These are phyloP conservation scores for Pteronura brasiliensis DNA, from an alignment of 2,113 vertebrate genomes.

Conservation along the genomic window DNA sequence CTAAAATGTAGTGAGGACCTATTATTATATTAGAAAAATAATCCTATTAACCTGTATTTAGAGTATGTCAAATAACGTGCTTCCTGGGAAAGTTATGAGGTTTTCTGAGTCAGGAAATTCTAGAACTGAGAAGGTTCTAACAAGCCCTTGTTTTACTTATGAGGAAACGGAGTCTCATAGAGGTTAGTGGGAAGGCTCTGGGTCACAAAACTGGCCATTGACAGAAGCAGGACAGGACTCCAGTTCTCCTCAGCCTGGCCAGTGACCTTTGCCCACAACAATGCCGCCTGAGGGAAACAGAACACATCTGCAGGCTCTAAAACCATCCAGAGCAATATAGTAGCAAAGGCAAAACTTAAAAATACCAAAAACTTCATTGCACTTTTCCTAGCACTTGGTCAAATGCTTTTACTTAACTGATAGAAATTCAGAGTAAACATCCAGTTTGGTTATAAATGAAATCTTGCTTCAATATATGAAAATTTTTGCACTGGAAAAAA, in stretches of 20 bases:
- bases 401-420: not conserved
- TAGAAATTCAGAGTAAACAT: not conserved
- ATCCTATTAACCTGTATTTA: not conserved
- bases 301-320: not conserved
- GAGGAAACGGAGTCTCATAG: not conserved
- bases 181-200: not conserved
- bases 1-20: not conserved
- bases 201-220: not conserved
- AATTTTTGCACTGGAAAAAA: constrained; percentile 11
- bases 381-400: not conserved
- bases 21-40: not conserved
- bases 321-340: not conserved
- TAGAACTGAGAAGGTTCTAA: not conserved
- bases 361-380: not conserved
- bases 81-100: not conserved
- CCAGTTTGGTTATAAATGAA: not conserved
- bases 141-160: not conserved
- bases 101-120: not conserved
- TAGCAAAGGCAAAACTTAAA: not conserved
- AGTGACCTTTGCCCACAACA: not conserved
- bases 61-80: not conserved
- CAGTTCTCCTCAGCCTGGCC: not conserved
- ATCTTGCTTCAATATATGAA: constrained; percentile 27
- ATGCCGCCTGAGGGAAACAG: fast-evolving
- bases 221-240: not conserved